Base-by-base conservation (phyloP, 2,113 vertebrate genomes). In the Merops nubicus region DNA sequence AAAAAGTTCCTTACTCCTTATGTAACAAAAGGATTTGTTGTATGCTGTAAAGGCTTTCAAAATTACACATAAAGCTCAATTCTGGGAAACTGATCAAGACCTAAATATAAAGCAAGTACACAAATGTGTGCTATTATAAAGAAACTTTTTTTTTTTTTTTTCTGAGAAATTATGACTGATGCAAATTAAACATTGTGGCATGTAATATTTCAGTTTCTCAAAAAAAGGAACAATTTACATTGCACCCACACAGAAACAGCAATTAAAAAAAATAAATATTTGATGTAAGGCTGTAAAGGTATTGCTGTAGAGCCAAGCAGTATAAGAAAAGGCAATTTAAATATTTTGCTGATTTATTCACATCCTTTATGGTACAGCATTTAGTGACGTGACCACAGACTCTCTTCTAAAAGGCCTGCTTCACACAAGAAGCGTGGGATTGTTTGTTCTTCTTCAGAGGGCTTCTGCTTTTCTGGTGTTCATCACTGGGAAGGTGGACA, bases 1-100 rank as follows among this genome's bases (percentile, higher is more conserved):
- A 77, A 95, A 82, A 95, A 67, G 42, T 84, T 92, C 45, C 31
- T 74, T 93, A 47, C 8, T 75, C 80, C 40, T 77, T 68, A 43
- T 6, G 29, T 36, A 91, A 86, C 9, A 91, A 59, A 91, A 67
- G 2, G 6, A 54, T 51, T 77, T 89, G 45, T 63, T 62, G 9
- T 59, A 54, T 5, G 2, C 20, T 2, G 1, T 43, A 84, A 85
- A 62, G n/a, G 1, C 15, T 88, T 84, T 62, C 63, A 84, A 72
- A 88, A 70, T 74, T 72, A 82, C 47, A 68, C 6, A 67, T n/a
- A 67, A 78, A 96, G 75, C 6, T 65, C 38, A 65, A 2, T 86
- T 50, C 50, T 77, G 14, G 25, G 23, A 74, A 95, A 64, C 33
- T 36, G 84, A 85, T 85, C 91, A 77, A 90, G 19, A 45, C 8